phyloP scores from a whole-genome alignment of 2,113 vertebrate species.

The Perca fluviatilis region DNA sequence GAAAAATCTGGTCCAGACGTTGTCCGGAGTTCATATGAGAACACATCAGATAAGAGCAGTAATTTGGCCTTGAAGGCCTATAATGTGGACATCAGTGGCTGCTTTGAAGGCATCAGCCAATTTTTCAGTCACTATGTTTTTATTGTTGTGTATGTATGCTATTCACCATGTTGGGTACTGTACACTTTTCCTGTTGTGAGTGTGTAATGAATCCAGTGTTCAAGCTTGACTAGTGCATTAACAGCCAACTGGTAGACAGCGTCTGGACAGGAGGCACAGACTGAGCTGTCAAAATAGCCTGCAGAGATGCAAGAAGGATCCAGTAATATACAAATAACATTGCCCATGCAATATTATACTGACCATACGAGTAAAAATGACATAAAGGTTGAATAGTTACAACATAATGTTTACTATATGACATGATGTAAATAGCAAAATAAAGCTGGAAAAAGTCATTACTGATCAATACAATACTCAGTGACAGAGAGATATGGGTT shows the following conservation, averaged over 20 bases:
- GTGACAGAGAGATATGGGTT: conserved; percentile 10
- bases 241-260: neutral
- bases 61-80: neutral
- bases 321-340: neutral
- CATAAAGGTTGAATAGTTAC: conserved; percentile 16
- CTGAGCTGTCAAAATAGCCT: neutral
- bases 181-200: neutral
- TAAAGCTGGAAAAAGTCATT: conserved; percentile 6
- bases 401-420: conserved; percentile 29
- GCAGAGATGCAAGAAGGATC: neutral
- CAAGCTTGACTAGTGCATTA: neutral
- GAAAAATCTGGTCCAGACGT: no score
- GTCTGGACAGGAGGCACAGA: neutral
- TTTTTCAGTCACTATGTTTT: neutral
- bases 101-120: neutral
- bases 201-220: neutral
- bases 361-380: conserved; percentile 6
- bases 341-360: neutral
- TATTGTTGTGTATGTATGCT: neutral
- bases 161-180: neutral
- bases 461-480: conserved; percentile 6
- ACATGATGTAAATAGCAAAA: conserved; percentile 13
- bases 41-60: neutral
- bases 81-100: neutral
- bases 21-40: no score